Evolutionary conservation across 2,113 vertebrate species (phyloP), one percentile per base, ranked within the genome.

Genomic region (Petrocephalus zakoni): DNA sequence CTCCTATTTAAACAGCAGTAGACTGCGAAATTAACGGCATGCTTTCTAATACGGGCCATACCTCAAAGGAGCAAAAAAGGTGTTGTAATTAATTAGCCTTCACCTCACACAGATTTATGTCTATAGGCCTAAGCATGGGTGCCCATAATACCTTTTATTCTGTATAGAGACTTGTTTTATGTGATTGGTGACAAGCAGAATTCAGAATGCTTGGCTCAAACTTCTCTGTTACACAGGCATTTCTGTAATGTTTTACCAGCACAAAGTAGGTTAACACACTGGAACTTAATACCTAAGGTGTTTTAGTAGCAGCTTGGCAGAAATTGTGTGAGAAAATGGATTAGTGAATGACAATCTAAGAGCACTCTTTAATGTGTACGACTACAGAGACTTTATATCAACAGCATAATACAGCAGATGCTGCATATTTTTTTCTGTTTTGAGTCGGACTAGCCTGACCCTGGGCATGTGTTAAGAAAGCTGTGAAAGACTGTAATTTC

Each of bases 221-320:
- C 90, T 92, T 91, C 92, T 90, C 95, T 94, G 95, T 95, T 94
- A 94, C 94, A 88, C 89, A 91, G 92, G 94, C 93, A 94, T 95
- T 93, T 94, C 93, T 89, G 89, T 92, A 90, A 92, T 92, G 91
- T 92, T 25, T 75, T 85, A 89, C 88, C 87, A 90, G 90, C 56
- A 89, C 89, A 91, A 92, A 90, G 93, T 90, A 93, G 91, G 92
- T 90, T 89, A 94, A 94, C 93, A 94, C 89, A 88, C 91, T 89
- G 88, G 89, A 37, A 90, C 93, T 90, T 91, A 92, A 92, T 90
- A 92, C 81, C 89, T 88, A 90, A 88, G 91, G 89, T 93, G 90
- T 90, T 89, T 91, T 92, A 91, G 94, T 94, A 94, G 95, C 94
- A 93, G 94, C 87, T 87, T 81, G 84, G 82, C 88, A 91, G 85